Conservation (phyloP, 2,113 vertebrate genomes). For the Aepyceros melampus region DNA sequence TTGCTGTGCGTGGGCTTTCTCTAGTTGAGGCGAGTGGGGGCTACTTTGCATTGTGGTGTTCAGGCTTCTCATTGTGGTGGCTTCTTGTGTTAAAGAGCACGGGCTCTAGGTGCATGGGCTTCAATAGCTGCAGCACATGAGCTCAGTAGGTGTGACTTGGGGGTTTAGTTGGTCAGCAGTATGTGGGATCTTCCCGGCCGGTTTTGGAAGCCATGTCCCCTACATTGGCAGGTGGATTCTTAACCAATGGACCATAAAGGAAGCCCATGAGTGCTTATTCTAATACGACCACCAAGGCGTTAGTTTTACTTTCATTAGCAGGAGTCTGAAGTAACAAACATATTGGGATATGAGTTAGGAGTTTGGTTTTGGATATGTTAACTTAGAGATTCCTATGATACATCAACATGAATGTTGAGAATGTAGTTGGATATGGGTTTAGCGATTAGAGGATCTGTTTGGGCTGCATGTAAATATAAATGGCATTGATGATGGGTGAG, state of each 20-base stretch:
- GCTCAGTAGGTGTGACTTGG: neutral
- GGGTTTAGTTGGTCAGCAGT: accelerated
- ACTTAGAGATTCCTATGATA: neutral
- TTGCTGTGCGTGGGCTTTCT: accelerated
- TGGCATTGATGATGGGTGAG: neutral
- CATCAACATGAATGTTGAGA: neutral
- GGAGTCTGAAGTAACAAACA: neutral
- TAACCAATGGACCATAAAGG: neutral
- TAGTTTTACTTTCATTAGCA: neutral
- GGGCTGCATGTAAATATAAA: neutral
- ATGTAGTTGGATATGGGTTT: neutral
- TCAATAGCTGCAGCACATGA: neutral
- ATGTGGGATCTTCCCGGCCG: neutral
- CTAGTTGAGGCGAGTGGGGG: neutral
- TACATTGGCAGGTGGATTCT: neutral
- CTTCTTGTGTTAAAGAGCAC: neutral
- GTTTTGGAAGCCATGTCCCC: neutral
- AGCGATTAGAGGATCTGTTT: neutral
- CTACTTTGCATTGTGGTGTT: neutral
- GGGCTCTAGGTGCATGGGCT: neutral
- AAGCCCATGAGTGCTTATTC: neutral
- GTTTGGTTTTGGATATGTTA: neutral
- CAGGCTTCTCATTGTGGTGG: neutral
- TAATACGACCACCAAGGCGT: neutral
- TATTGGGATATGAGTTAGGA: neutral